phyloP scores from a whole-genome alignment of 1,140 invertebrate genomes.

The Diabrotica virgifera region DNA sequence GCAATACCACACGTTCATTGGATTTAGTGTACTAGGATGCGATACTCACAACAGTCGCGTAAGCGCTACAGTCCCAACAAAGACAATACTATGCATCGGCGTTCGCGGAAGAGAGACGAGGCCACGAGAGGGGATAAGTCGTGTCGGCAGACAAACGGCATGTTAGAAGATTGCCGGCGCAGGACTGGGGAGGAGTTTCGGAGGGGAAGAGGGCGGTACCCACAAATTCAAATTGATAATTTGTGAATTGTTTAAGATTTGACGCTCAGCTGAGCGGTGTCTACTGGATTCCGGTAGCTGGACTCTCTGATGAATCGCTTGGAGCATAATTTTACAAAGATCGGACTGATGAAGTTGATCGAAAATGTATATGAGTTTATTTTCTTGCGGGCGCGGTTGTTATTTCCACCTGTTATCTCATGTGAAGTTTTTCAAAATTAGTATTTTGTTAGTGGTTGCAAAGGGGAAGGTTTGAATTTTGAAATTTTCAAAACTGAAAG shows the following conservation, averaged over 20 bases:
- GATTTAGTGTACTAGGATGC: constrained; percentile 48
- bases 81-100: background rate
- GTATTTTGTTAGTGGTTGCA: too few relatives aligned
- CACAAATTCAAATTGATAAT: constrained; percentile 47
- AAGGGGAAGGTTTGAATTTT: too few relatives aligned
- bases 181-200: constrained; percentile 43
- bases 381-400: background rate
- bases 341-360: background rate
- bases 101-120: constrained; percentile 31
- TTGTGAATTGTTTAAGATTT: constrained; percentile 50
- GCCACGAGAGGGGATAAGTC: constrained; percentile 38
- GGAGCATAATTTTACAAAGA: constrained; percentile 21
- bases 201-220: constrained; percentile 35
- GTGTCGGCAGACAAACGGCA: constrained; percentile 32
- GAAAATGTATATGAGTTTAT: background rate
- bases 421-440: too few relatives aligned
- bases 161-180: constrained; percentile 36
- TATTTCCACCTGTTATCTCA: background rate
- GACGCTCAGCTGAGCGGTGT: constrained; percentile 45
- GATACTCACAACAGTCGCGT: constrained; percentile 30
- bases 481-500: too few relatives aligned
- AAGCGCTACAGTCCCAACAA: constrained; percentile 5
- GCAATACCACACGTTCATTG: constrained; percentile 63
- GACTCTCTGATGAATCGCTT: constrained; percentile 37
- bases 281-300: constrained; percentile 39